A percentile compares a stretch with the other conserved stretches of the same genome.
Conservation (phyloP, 2,888 invertebrate species). For the Agrotis ipsilon region DNA sequence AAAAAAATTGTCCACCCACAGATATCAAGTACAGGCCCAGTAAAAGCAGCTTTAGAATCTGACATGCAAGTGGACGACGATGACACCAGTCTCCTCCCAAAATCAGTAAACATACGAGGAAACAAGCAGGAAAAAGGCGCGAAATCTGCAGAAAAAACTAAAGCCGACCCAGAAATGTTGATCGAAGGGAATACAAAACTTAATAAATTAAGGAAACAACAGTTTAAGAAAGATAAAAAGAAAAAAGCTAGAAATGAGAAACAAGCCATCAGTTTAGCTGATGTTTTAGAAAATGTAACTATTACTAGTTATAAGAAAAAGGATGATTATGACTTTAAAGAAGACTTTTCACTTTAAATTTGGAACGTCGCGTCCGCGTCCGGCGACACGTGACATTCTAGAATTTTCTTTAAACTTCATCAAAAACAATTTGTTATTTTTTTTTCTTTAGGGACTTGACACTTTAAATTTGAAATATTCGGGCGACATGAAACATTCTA, state of each 20-base stretch:
- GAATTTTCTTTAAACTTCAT: not conserved
- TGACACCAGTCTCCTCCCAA: constrained; percentile 82
- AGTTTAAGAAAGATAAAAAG: constrained; percentile 93
- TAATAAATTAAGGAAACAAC: constrained; percentile 85
- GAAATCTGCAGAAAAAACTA: constrained; percentile 80
- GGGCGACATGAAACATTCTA: not conserved
- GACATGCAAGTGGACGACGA: constrained; percentile 91
- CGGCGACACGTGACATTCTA: not conserved
- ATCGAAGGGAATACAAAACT: constrained; percentile 93
- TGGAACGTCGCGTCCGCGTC: no score
- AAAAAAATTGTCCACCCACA: constrained; percentile 68
- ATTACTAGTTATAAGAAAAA: constrained; percentile 81
- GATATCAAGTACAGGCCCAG: constrained; percentile 92
- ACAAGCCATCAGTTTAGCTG: constrained; percentile 92
- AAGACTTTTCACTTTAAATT: constrained; percentile 87
- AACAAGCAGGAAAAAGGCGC: constrained; percentile 82
- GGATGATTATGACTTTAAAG: constrained; percentile 92
- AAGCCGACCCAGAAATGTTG: constrained; percentile 92
- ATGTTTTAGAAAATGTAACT: constrained; percentile 92
- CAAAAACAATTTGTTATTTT: no score
- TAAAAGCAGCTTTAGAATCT: constrained; percentile 85
- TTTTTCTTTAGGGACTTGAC: constrained; percentile 90
- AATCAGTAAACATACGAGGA: constrained; percentile 82
- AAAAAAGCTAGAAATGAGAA: constrained; percentile 90
- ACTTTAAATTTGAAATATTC: constrained; percentile 57